Conservation (phyloP, 2,113 vertebrate species). For the Numida meleagris region DNA sequence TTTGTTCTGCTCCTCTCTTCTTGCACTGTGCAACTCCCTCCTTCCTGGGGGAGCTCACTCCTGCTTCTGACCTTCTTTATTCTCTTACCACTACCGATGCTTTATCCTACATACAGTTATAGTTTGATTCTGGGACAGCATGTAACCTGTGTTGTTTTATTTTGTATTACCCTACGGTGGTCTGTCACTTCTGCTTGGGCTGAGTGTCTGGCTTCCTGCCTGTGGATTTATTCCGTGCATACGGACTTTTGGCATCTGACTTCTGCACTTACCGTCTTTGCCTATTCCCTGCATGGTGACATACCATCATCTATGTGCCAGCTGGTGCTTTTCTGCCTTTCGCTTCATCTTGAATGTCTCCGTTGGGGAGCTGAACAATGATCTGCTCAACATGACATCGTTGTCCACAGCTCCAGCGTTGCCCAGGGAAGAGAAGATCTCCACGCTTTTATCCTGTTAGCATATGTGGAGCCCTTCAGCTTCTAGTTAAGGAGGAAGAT, state of each 20-base stretch:
- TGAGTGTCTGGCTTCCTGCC: not conserved
- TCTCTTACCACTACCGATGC: not conserved
- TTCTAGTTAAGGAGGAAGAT: not conserved
- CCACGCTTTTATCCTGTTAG: not conserved
- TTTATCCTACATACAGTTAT: not conserved
- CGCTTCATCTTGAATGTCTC: not conserved
- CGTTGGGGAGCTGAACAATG: not conserved
- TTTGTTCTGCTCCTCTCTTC: not conserved
- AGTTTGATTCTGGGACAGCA: not conserved
- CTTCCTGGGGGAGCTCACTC: not conserved
- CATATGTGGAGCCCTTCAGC: not conserved
- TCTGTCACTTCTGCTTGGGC: not conserved
- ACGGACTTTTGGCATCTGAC: not conserved
- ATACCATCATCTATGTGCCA: fast-evolving
- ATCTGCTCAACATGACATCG: not conserved
- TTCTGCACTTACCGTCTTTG: not conserved
- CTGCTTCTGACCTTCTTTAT: not conserved
- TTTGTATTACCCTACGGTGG: not conserved
- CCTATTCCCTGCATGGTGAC: not conserved
- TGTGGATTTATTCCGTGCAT: fast-evolving
- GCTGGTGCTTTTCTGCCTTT: not conserved
- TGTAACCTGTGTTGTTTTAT: not conserved
- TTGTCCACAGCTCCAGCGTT: not conserved
- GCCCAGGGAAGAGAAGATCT: not conserved
- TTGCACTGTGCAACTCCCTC: fast-evolving